Conservation (phyloP, 2,113 vertebrate species). For the Rhinopomastus cyanomelas region DNA sequence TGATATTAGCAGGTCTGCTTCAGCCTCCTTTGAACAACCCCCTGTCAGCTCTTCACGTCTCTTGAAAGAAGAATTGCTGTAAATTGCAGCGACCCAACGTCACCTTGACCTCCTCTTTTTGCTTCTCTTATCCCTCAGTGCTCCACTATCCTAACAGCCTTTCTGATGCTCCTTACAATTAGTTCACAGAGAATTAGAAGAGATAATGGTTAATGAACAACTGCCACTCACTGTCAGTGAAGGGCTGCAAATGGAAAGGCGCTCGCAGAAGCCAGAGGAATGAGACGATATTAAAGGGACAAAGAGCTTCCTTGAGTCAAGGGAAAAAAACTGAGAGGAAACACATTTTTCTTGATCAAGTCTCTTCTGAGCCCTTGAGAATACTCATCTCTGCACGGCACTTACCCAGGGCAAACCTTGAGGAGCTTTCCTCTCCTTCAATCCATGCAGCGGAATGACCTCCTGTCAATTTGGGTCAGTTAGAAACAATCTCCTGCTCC, state of each 20-base stretch:
- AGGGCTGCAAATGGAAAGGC: background rate
- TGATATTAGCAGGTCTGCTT: slow-evolving; percentile 32
- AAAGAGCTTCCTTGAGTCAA: fast-evolving
- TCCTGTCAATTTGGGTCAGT: background rate
- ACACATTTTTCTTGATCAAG: background rate
- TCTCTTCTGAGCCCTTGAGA: background rate
- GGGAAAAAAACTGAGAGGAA: background rate
- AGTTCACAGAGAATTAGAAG: slow-evolving; percentile 49
- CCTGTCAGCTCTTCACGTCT: slow-evolving; percentile 4
- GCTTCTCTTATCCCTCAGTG: background rate
- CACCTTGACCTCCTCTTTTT: background rate
- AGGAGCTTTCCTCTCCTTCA: background rate
- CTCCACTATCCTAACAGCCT: background rate
- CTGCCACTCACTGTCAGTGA: slow-evolving; percentile 25
- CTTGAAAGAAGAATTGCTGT: slow-evolving; percentile 21
- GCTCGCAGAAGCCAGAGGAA: slow-evolving; percentile 20
- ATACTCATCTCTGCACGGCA: background rate
- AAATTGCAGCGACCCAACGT: background rate
- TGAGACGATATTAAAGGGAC: background rate
- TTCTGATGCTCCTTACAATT: slow-evolving; percentile 14
- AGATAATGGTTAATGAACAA: slow-evolving; percentile 46
- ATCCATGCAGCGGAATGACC: background rate
- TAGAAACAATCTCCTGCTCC: background rate
- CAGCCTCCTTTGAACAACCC: slow-evolving; percentile 45
- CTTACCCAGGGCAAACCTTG: background rate